Conservation (phyloP, 2,888 invertebrate species). For the Pilophorus perplexus region DNA sequence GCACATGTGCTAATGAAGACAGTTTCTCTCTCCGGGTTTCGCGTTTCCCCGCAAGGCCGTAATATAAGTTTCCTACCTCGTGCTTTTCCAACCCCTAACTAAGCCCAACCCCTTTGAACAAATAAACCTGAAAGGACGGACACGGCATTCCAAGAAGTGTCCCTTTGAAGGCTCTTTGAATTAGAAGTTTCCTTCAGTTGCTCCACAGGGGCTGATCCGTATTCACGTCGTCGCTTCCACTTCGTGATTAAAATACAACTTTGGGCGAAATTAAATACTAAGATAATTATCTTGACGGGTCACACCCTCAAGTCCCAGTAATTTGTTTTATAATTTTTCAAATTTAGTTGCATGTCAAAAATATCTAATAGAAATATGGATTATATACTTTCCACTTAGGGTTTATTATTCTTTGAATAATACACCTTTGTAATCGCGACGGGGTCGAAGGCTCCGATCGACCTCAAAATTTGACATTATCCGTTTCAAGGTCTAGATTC, state of each 20-base stretch:
- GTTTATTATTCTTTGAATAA: too few species aligned
- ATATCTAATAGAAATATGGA: too few species aligned
- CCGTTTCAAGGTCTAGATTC: too few species aligned
- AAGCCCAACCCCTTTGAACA: conserved; percentile 48
- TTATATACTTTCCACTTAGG: too few species aligned
- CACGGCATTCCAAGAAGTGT: conserved; percentile 20
- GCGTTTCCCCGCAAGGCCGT: conserved; percentile 49
- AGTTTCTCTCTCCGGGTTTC: conserved; percentile 49
- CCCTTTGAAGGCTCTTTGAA: conserved; percentile 5
- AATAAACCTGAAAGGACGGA: conserved; percentile 27
- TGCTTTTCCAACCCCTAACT: too few species aligned
- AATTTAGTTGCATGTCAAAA: too few species aligned
- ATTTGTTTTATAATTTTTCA: too few species aligned
- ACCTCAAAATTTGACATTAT: too few species aligned
- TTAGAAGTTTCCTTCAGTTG: conserved; percentile 14
- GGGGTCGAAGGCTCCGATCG: too few species aligned
- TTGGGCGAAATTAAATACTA: conserved; percentile 1
- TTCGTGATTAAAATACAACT: conserved; percentile 19
- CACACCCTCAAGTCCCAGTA: not conserved
- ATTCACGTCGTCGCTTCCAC: not conserved
- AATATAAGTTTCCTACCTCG: conserved; percentile 43
- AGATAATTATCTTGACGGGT: conserved; percentile 3
- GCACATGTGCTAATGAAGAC: conserved; percentile 44
- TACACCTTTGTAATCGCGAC: too few species aligned
- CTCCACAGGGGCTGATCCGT: not conserved